These are phyloP conservation scores for Polydesmus complanatus DNA, from an alignment of 2,888 invertebrate species.

Conservation along the genomic window DNA sequence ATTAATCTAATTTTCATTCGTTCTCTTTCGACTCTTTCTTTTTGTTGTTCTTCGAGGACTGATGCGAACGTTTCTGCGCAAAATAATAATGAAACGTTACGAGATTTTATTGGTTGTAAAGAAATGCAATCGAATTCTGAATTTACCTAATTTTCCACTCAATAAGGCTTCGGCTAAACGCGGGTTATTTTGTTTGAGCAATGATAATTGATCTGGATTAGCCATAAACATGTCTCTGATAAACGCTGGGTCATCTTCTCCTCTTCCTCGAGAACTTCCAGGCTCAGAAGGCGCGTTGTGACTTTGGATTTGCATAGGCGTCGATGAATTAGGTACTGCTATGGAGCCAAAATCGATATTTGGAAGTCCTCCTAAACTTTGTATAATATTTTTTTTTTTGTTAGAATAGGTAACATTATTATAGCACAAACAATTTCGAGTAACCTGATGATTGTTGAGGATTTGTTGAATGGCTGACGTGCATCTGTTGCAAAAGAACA, in stretches of 20 bases:
- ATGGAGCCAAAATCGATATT: slow-evolving; percentile 74
- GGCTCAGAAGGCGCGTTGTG: background rate
- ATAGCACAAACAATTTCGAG: background rate
- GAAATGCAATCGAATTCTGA: background rate
- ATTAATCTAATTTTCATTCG: slow-evolving; percentile 72
- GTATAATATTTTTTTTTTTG: too few relatives aligned
- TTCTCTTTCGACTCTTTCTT: slow-evolving; percentile 65
- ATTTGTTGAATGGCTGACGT: background rate
- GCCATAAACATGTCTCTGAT: slow-evolving; percentile 74
- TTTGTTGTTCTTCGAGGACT: slow-evolving; percentile 67
- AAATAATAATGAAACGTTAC: background rate
- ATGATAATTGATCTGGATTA: slow-evolving; percentile 77
- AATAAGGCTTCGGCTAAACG: slow-evolving; percentile 77
- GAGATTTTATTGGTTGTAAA: background rate
- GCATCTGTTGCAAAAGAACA: slow-evolving; percentile 47
- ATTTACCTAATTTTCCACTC: slow-evolving; percentile 55
- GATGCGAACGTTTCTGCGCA: slow-evolving; percentile 44
- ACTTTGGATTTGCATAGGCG: background rate
- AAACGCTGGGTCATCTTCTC: slow-evolving; percentile 65
- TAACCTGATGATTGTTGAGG: background rate
- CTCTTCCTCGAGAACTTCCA: slow-evolving; percentile 26
- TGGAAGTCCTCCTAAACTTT: slow-evolving; percentile 32
- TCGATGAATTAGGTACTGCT: slow-evolving; percentile 46
- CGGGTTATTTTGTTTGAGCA: slow-evolving; percentile 86
- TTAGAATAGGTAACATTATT: too few relatives aligned